These are phyloP conservation scores for Amphiduros pacificus DNA, from an alignment of 2,888 invertebrate genomes.

Conservation along the genomic window DNA sequence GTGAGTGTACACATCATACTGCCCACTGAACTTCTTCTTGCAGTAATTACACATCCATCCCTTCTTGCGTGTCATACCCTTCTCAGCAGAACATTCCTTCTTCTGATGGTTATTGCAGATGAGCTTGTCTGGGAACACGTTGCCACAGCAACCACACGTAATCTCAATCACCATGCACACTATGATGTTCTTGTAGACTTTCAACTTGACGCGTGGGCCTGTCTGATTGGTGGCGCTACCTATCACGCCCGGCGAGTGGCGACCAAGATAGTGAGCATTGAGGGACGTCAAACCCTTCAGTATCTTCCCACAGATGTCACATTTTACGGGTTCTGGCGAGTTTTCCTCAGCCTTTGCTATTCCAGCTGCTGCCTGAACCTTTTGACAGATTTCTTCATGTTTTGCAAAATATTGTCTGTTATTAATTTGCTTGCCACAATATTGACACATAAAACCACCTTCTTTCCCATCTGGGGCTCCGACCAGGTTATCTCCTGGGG, in stretches of 20 bases:
- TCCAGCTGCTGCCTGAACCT: too few relatives aligned
- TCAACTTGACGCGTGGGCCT: conserved; percentile 8
- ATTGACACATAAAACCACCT: too few relatives aligned
- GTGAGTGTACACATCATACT: conserved; percentile 6
- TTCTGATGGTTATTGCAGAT: conserved; percentile 14
- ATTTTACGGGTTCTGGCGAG: neutral
- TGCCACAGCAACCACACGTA: conserved; percentile 5
- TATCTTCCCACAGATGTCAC: neutral
- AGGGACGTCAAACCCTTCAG: neutral
- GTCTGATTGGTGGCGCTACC: too few relatives aligned
- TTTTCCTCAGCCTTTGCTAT: too few relatives aligned
- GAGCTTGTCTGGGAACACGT: conserved; percentile 13
- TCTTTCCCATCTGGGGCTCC: too few relatives aligned
- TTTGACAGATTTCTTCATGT: too few relatives aligned
- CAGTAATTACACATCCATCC: conserved; percentile 9
- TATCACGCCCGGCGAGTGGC: neutral
- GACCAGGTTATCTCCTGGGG: too few relatives aligned
- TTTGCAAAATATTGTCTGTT: too few relatives aligned
- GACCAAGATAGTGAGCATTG: neutral
- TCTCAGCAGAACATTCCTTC: conserved; percentile 1
- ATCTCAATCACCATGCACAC: conserved; percentile 13
- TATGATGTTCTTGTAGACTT: conserved; percentile 12
- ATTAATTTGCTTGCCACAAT: too few relatives aligned
- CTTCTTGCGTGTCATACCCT: conserved; percentile 1
- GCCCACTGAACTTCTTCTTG: neutral